These are phyloP conservation scores for Cenopis cana DNA, from an alignment of 2,888 invertebrate species.

Conservation along the genomic window DNA sequence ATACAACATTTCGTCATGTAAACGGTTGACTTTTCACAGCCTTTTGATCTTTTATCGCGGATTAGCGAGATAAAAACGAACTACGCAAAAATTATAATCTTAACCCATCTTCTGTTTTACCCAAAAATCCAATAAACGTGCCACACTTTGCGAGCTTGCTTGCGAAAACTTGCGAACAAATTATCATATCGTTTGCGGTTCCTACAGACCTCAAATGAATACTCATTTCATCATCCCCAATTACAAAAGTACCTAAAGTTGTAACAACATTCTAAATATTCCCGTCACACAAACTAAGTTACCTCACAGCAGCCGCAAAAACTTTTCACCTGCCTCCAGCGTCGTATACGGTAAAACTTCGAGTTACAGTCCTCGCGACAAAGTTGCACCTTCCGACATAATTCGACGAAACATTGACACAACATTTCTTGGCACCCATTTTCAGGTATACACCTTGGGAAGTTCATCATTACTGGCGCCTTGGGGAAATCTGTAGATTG, in stretches of 20 bases:
- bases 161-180: conserved; percentile 10
- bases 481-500: conserved; percentile 11
- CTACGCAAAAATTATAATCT: too few relatives aligned
- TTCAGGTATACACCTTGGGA: conserved; percentile 2
- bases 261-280: background rate
- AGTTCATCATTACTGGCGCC: conserved; percentile 24
- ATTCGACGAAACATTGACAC: conserved; percentile 31
- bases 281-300: conserved; percentile 14
- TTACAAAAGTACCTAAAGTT: conserved; percentile 15
- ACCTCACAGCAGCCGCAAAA: conserved; percentile 31
- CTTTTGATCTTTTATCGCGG: background rate
- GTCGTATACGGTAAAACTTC: conserved; percentile 32
- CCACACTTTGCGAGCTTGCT: too few relatives aligned
- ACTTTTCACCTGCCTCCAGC: conserved; percentile 35
- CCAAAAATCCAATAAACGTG: too few relatives aligned
- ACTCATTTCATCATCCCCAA: conserved; percentile 7
- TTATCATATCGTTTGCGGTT: background rate
- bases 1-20: too few relatives aligned
- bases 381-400: conserved; percentile 23
- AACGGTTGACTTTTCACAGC: background rate
- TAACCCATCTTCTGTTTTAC: too few relatives aligned
- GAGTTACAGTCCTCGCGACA: conserved; percentile 17
- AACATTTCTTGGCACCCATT: conserved; percentile 17
- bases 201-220: background rate
- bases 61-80: background rate